Base-by-base conservation (phyloP, 2,888 invertebrate genomes). In the Lasius fuliginosus region DNA sequence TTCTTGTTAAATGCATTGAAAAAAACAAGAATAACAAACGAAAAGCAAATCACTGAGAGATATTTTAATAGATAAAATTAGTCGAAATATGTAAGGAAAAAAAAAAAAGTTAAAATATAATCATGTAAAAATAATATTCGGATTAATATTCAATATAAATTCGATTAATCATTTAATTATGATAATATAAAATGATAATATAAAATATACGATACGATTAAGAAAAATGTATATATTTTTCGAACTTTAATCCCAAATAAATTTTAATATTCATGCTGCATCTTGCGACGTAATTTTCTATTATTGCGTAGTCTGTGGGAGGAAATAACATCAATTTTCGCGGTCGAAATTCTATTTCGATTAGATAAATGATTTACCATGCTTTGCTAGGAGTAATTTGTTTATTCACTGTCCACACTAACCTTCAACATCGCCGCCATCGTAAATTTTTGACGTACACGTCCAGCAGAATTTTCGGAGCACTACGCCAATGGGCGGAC, bases 351-450 rank as follows among this genome's bases (percentile, higher is more conserved):
- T 12, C 5, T 69, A 69, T 27, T n/a, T 58, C 23, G 27, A n/a
- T 11, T 2, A 33, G 4, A 60, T 30, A 2, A 8, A 69, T 1
- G 3, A 36, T 36, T 71, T 56, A 53, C 36, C 18, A 46, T 46
- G 60, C 58, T 85, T 85, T 84, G 83, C 69, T 12, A 74, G 30
- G 68, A 33, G 6, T 60, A 86, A 81, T 82, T 84, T 85, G 58
- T 71, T 87, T 88, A 90, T 92, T 91, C 86, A 82, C 87, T 88
- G 89, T 92, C 89, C 92, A 92, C 92, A 92, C 94, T 93, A 94
- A 95, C 94, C 94, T 94, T 94, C 91, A 94, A 93, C 93, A 94
- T 92, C 92, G 92, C 91, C 93, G 94, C 94, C 94, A 94, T 94
- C 92, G 93, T 93, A 92, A 92, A 92, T 91, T 92, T 92, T 93